Evolutionary conservation across 2,797 vertebrate species (phyloP), one percentile per base, ranked within the genome.

Genomic region (Sebastes minor): DNA sequence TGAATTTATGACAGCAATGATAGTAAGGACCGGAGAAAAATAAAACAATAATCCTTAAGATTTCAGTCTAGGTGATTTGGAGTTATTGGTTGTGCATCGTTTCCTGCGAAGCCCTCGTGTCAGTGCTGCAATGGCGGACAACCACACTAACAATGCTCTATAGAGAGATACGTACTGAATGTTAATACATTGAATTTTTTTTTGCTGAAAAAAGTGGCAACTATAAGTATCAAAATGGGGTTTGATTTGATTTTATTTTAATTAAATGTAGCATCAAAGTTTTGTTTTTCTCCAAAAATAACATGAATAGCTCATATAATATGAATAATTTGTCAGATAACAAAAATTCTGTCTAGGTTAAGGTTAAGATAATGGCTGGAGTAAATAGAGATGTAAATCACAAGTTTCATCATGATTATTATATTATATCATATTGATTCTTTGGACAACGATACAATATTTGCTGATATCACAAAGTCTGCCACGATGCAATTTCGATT

Each of bases 1-100:
- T 99, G 85, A 12, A 90, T 80, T 72, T 33, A 85, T 2, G 56
- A 32, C 18, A 83, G 80, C 14, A 74, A 66, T 22, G 0, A 80
- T 0, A 66, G 27, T 52, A n/a, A 74, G 22, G 4, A 61, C 3
- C 16, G 18, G 4, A 28, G 14, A 71, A 52, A 52, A 49, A 38
- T 35, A 56, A 53, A 53, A 5, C 33, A 10, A 20, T 22, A 23
- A 56, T 20, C 5, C 4, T 46, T n/a, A 28, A 13, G 20, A 27
- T 59, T 78, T 57, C 20, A 38, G 56, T 52, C 16, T n/a, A 10
- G 20, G 22, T 4, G 30, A 63, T 63, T 22, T 35, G 8, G 16
- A 42, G 38, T 42, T 16, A 42, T 16, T 42, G 38, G 38, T 42
- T 42, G 14, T 14, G 8, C 33, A 71, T 52, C 5, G 11, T 18